Base-by-base conservation (phyloP, 2,113 vertebrate genomes). In the Chionodraco myersi region DNA sequence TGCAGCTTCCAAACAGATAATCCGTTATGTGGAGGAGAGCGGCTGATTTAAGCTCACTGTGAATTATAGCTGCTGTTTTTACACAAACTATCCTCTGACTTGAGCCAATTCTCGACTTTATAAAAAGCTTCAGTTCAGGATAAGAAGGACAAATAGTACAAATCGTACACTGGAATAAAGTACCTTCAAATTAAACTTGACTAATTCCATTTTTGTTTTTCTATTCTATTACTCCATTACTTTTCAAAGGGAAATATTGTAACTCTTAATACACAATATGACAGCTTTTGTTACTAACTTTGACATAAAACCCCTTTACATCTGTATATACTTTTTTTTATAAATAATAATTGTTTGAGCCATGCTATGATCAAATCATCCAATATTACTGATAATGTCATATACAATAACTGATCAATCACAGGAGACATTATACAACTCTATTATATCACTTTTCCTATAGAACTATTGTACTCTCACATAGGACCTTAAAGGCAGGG, bases 41-140 rank as follows among this genome's bases (percentile, higher is more conserved):
- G 10, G 23, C 67, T 44, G 58, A 45, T 52, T 41, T 11, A 30
- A 60, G 21, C 36, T 15, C 30, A 51, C 65, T 69, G 14, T n/a
- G 57, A 70, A 15, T 64, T 59, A 30, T 1, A 34, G n/a, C 4
- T 69, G 10, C n/a, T 52, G 56, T 45, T 75, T 64, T 65, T 45
- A 47, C 52, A 3, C 10, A 21, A 57, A 44, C 16, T 45, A 9
- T 51, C 11, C 15, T 36, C 14, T n/a, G 5, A 21, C 21, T 21
- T 21, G 21, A 21, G 21, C 21, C 21, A 21, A 10, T n/a, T 70
- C 51, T 5, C 44, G 51, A 69, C 47, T 67, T 48, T 13, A 60
- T 14, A 23, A 36, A 54, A 16, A 34, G 56, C 16, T 60, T 16
- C 8, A 30, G 54, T 58, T 61, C 36, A 57, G 4, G 23, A 57